These are phyloP conservation scores for Ophion slaviceki DNA, from an alignment of 2,888 invertebrate genomes.

Conservation along the genomic window DNA sequence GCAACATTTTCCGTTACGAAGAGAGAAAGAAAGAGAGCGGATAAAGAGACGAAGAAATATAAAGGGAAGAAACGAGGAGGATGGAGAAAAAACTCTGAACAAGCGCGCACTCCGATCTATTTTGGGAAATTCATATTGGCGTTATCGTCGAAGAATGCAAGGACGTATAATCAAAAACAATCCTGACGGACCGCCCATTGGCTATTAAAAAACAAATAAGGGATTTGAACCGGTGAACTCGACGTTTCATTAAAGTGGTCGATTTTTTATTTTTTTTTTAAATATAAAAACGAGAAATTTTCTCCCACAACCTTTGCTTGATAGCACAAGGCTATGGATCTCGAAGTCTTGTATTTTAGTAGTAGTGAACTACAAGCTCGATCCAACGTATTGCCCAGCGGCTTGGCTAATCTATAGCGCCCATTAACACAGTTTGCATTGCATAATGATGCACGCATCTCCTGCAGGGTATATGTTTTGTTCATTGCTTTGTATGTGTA, in stretches of 20 bases:
- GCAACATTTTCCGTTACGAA: conserved; percentile 18
- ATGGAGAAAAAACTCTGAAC: neutral
- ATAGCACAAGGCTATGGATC: neutral
- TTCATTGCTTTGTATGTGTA: neutral
- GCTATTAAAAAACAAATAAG: neutral
- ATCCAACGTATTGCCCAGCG: conserved; percentile 11
- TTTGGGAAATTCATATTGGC: conserved; percentile 17
- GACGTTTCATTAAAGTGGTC: neutral
- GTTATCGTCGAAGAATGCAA: neutral
- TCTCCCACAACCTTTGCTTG: neutral
- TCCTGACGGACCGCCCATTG: too few species aligned
- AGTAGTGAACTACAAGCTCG: conserved; percentile 16
- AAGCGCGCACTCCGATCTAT: conserved; percentile 1
- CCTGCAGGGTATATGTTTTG: neutral
- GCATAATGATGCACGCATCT: conserved; percentile 35
- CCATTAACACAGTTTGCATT: conserved; percentile 58
- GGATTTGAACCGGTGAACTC: neutral
- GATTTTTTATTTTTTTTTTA: neutral
- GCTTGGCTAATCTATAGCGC: conserved; percentile 45
- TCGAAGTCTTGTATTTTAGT: conserved; percentile 9
- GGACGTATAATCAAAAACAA: neutral
- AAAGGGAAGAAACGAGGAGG: too few species aligned
- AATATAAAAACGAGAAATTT: neutral
- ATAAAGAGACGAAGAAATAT: too few species aligned
- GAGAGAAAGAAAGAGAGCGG: neutral